These are phyloP conservation scores for Falco concolor DNA, from an alignment of 2,797 vertebrate species.

Conservation along the genomic window DNA sequence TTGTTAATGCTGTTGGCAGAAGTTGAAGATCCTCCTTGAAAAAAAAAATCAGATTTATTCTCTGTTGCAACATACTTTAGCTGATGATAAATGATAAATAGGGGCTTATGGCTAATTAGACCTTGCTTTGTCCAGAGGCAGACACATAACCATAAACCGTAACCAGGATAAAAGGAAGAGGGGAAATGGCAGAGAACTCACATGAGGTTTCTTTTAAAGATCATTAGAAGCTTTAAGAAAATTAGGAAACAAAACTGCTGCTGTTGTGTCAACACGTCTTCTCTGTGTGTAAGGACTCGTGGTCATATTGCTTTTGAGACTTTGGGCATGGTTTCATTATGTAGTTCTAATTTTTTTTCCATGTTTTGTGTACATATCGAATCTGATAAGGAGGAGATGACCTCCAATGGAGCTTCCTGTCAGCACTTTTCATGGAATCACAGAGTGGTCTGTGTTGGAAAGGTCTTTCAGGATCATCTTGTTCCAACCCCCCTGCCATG, in stretches of 20 bases:
- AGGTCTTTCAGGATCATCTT: not conserved
- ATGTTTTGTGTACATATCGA: not conserved
- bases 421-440: fast-evolving
- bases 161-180: not conserved
- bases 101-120: slow-evolving; percentile 39
- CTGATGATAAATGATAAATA: slow-evolving; percentile 35
- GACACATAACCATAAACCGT: not conserved
- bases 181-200: not conserved
- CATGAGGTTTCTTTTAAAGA: not conserved
- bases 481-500: not conserved
- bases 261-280: not conserved
- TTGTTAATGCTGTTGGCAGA: slow-evolving; percentile 38
- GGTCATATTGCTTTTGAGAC: fast-evolving
- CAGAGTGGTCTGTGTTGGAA: not conserved
- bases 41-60: not conserved
- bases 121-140: slow-evolving; percentile 15
- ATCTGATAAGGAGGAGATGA: not conserved
- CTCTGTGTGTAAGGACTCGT: fast-evolving
- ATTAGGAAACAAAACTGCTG: not conserved
- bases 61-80: not conserved
- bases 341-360: not conserved
- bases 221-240: not conserved
- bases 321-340: fast-evolving
- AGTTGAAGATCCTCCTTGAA: slow-evolving; percentile 23
- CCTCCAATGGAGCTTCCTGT: fast-evolving